Conservation (phyloP, 2,797 vertebrate genomes). For the Sciaenops ocellatus region DNA sequence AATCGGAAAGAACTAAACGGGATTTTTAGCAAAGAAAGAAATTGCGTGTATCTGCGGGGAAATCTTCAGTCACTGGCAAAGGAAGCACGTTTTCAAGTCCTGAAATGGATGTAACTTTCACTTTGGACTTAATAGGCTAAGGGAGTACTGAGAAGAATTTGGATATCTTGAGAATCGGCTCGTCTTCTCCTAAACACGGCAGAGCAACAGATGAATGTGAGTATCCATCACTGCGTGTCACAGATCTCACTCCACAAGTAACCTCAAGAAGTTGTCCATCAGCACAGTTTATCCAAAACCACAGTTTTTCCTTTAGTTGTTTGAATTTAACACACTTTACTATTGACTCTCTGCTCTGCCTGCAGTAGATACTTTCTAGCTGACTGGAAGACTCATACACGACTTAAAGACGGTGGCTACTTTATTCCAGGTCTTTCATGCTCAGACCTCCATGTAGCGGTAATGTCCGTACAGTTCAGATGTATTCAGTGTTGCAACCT, state of each 20-base stretch:
- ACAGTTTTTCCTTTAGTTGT: neutral
- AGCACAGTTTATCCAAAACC: neutral
- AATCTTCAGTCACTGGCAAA: conserved; percentile 25
- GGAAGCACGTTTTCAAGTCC: conserved; percentile 23
- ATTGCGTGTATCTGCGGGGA: conserved; percentile 14
- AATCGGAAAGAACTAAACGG: neutral
- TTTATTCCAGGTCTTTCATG: neutral
- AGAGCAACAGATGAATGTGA: conserved; percentile 85
- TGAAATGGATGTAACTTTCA: conserved; percentile 83
- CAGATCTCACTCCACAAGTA: neutral
- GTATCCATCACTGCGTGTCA: conserved; percentile 61
- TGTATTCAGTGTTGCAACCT: neutral
- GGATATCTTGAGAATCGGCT: conserved; percentile 33
- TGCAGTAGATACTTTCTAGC: neutral
- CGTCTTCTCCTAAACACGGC: conserved; percentile 41
- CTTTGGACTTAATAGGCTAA: conserved; percentile 26
- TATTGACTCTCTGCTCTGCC: no score
- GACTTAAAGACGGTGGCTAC: neutral
- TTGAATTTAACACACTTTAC: neutral
- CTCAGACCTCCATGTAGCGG: neutral
- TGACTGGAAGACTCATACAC: neutral
- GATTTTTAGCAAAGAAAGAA: conserved; percentile 27
- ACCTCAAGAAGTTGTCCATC: conserved; percentile 24
- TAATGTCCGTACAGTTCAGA: neutral
- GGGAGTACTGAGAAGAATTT: conserved; percentile 45